Evolutionary conservation across 2,888 invertebrate genomes (phyloP), one percentile per base, ranked within the genome.

Genomic region (Heliconius sara): DNA sequence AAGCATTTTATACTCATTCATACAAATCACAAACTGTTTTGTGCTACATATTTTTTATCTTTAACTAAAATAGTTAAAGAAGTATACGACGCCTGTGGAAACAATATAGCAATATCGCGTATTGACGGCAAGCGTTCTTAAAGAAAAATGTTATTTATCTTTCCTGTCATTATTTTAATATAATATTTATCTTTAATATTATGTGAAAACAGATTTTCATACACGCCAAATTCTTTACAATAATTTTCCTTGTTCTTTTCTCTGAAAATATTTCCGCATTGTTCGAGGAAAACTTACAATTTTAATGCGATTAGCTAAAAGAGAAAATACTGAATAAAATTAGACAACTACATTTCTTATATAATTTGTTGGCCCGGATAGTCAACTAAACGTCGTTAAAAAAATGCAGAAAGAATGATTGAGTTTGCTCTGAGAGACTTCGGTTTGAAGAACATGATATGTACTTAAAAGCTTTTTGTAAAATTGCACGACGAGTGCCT

Each of bases 1-100:
- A 91, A 91, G 88, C 89, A 87, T 90, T 91, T 91, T 90, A 89
- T 88, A 87, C 85, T 85, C 85, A 81, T 79, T 79, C 73, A 79
- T 63, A 73, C 75, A 79, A 81, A 78, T 77, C 74, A 75, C 43
- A 72, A 78, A 63, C 72, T 63, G 60, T 74, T 68, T 68, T 75
- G 75, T 75, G 30, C 30, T 63, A 27, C 16, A 73, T 74, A 47
- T 75, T 43, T 75, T 43, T 75, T 30, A 66, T 43, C 60, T 34
- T 43, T 43, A 27, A 52, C 16, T 16, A 65, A 78, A 30, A 78
- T n/a, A 19, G 52, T 66, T 66, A 30, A 47, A 43, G 22, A 47
- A 77, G 65, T 39, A 30, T 22, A 34, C 52, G 60, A 73, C 75
- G 75, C 77, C 80, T 80, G 72, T 22, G 25, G 16, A 25, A 79